Conservation (phyloP, 2,113 vertebrate species). For the Dromiciops gliroides region DNA sequence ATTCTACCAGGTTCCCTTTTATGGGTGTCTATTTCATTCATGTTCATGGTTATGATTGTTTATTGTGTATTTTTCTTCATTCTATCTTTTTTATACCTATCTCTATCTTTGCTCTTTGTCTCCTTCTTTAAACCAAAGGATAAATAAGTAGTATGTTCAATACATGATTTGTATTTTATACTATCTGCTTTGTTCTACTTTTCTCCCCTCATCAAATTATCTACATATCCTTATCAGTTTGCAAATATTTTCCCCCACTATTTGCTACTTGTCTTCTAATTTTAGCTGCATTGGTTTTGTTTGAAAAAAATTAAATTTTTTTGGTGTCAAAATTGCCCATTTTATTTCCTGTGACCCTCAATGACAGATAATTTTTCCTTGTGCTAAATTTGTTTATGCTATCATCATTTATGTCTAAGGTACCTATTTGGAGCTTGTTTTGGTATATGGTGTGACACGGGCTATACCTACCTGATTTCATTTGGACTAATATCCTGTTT, state of each 20-base stretch:
- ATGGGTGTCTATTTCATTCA: not conserved
- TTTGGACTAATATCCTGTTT: not conserved
- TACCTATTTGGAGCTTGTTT: not conserved
- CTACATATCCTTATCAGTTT: not conserved
- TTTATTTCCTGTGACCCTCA: not conserved
- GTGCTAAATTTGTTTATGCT: not conserved
- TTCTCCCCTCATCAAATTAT: not conserved
- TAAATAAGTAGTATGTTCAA: not conserved
- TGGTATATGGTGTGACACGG: no score
- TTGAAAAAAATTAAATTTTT: not conserved
- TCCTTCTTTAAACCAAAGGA: not conserved
- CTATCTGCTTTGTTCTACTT: not conserved
- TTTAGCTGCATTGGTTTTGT: not conserved
- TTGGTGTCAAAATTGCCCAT: not conserved
- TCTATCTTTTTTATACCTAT: not conserved
- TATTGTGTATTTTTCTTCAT: not conserved
- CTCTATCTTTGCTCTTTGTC: not conserved
- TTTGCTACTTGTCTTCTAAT: not conserved
- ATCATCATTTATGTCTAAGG: not conserved
- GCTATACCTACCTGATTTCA: no score
- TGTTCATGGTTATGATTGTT: not conserved
- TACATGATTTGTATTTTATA: not conserved
- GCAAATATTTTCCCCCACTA: not conserved
- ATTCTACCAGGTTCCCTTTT: not conserved
- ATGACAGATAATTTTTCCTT: not conserved